Percentiles rank a stretch among this genome's conserved stretches.
Conservation (phyloP, 2,888 invertebrate genomes). For the Eretmocerus hayati region DNA sequence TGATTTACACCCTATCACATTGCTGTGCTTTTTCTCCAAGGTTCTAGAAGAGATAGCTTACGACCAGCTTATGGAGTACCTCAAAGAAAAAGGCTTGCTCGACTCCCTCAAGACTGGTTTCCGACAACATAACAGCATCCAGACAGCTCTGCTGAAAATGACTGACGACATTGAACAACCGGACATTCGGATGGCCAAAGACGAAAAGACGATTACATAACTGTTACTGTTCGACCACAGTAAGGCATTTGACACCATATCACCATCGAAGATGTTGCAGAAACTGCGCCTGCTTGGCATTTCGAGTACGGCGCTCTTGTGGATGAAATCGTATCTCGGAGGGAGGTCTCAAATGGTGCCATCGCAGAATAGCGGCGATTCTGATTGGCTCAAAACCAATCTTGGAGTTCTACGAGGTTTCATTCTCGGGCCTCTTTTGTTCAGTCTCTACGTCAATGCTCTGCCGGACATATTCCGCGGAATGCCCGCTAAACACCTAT, state of each 20-base stretch:
- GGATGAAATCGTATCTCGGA: background rate
- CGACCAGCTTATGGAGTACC: background rate
- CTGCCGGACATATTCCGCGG: background rate
- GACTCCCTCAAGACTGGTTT: background rate
- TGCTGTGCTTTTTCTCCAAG: background rate
- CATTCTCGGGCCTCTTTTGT: background rate
- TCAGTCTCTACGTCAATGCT: background rate
- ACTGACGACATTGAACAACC: background rate
- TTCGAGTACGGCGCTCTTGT: background rate
- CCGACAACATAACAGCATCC: background rate
- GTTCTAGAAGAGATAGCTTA: background rate
- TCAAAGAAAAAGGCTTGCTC: background rate
- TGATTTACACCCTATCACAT: background rate
- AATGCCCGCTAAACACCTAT: background rate
- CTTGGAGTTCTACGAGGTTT: background rate
- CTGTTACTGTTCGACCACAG: background rate
- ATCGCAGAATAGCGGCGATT: background rate
- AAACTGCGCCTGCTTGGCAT: background rate
- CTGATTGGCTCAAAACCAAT: background rate
- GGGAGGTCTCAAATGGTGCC: background rate
- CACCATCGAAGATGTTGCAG: background rate
- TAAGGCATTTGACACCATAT: background rate
- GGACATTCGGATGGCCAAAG: background rate
- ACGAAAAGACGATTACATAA: background rate
- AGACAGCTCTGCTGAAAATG: background rate